Base-by-base conservation (phyloP, 2,797 vertebrate species). In the Mormyrops boulengeri region DNA sequence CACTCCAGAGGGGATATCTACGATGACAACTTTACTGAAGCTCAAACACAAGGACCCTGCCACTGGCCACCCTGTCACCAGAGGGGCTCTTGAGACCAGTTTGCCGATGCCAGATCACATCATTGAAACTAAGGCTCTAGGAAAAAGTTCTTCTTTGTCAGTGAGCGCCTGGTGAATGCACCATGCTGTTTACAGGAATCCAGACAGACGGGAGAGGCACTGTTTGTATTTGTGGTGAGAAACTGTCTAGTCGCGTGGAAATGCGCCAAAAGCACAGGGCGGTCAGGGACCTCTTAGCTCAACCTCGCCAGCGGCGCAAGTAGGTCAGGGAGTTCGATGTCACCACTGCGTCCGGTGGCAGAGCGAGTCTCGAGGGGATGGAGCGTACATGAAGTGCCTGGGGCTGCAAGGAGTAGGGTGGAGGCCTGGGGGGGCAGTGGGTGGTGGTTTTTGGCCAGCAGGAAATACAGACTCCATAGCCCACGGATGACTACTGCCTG, bases 161-260 rank as follows among this genome's bases (percentile, higher is more conserved):
- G 90, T 90, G 88, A 87, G 90, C 53, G 91, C 34, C 90, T 88
- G 69, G 57, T 89, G 89, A 34, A 84, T 4, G 66, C 12, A 34
- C 50, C 34, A 47, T 50, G 92, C 88, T 92, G 91, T 93, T 94
- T 93, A 92, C 93, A 92, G 91, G 89, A 84, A 92, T 91, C 87
- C 82, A 92, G 93, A 73, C 12, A 94, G 93, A 93, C 11, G 47
- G 92, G 92, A 93, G 90, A 92, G 92, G 62, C 53, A n/a, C 90
- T 85, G 92, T 93, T 90, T 94, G 92, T 91, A 88, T 91, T 82
- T 60, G 93, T 93, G 92, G 91, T 95, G 94, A 94, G 92, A 93
- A 92, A 95, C 91, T 88, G 93, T 95, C 95, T 95, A 93, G 92
- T 92, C 62, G 34, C 4, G 41, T 44, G 62, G 60, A 12, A 90